phyloP scores from a whole-genome alignment of 2,797 vertebrate genomes.

The Tokudaia tokunoshimensis region DNA sequence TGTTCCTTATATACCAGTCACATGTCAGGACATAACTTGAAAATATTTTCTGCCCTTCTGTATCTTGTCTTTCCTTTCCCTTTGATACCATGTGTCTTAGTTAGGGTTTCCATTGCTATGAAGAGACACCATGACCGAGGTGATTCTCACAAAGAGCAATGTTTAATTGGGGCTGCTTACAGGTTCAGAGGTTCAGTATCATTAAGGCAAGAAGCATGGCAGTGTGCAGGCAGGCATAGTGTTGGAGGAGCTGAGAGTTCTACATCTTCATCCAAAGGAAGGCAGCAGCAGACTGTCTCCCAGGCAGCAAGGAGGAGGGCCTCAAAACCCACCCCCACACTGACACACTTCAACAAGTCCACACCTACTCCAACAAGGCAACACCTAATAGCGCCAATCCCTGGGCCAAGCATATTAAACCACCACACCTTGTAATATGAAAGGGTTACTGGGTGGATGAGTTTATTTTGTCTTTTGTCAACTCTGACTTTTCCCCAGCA shows the following conservation, averaged over 20 bases:
- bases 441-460: background rate
- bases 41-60: background rate
- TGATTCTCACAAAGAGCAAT: no score
- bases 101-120: no score
- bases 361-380: background rate
- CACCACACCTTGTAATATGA: background rate
- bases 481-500: constrained; percentile 8
- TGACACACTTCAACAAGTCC: background rate
- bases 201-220: no score
- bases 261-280: background rate
- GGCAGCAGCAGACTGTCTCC: background rate
- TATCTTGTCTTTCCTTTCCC: background rate
- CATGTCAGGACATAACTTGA: background rate
- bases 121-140: no score
- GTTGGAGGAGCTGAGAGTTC: no score
- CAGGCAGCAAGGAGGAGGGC: background rate
- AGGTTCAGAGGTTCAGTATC: no score
- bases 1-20: background rate
- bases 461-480: constrained; percentile 32
- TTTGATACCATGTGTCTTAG: no score
- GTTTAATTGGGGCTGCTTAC: no score
- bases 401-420: background rate
- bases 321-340: background rate
- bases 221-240: no score
- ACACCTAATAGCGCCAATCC: background rate